These are phyloP conservation scores for Octodon degus DNA, from an alignment of 2,113 vertebrate species.

Conservation along the genomic window DNA sequence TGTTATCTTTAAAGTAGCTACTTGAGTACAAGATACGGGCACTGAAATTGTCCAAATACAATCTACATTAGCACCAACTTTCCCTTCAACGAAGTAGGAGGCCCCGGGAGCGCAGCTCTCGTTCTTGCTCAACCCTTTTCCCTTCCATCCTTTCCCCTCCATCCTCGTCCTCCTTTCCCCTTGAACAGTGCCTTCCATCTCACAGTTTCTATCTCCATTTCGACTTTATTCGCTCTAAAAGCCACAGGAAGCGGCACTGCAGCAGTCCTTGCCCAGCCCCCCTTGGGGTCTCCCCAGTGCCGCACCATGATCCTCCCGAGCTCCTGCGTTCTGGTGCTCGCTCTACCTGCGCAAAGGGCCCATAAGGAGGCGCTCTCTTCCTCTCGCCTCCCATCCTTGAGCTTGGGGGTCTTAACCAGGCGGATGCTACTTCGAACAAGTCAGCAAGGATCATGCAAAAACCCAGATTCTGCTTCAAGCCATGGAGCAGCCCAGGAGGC, in stretches of 20 bases:
- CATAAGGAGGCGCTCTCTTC: neutral
- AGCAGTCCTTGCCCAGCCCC: neutral
- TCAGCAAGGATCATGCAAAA: neutral
- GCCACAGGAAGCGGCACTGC: neutral
- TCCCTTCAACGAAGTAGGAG: no score
- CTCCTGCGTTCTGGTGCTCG: neutral
- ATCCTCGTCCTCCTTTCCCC: neutral
- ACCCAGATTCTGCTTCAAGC: neutral
- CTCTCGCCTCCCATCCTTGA: neutral
- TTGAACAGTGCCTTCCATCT: neutral
- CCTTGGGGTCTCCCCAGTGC: neutral
- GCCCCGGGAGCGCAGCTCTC: no score
- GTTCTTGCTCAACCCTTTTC: no score
- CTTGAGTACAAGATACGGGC: no score
- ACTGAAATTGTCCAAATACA: no score
- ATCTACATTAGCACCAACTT: no score
- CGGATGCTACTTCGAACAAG: neutral
- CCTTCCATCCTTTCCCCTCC: neutral
- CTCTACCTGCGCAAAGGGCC: neutral
- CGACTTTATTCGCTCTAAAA: neutral
- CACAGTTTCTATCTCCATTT: neutral
- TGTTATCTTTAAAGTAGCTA: no score
- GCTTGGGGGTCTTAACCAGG: neutral
- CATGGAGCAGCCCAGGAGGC: neutral
- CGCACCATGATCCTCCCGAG: neutral